Base-by-base conservation (phyloP, 2,113 vertebrate genomes). In the Heterotilapia buettikoferi region DNA sequence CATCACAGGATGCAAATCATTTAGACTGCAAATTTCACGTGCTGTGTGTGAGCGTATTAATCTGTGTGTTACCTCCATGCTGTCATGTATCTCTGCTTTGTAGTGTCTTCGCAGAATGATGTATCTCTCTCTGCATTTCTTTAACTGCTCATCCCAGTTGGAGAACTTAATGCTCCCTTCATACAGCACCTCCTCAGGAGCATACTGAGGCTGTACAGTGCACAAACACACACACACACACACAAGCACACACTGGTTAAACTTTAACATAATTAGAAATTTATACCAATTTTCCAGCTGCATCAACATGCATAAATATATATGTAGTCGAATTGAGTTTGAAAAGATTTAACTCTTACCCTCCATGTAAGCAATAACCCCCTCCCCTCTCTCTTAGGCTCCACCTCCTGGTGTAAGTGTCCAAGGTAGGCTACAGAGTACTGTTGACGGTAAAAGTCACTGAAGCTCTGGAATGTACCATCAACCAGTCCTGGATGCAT, bases 101-200 rank as follows among this genome's bases (percentile, higher is more conserved):
- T 97, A 97, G 92, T 97, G 95, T 4, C 95, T 96, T 83, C 94
- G 97, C 84, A 98, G 84, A 38, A 98, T 95, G 0, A 96, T 18
- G 0, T 97, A 97, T 96, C 97, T 96, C 85, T 98, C 98, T 93
- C 94, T 98, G 97, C 97, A 97, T 87, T 98, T 99, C 94, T 95
- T 98, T 68, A 97, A 88, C 63, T 98, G 98, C 79, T 98, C 98
- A 0, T 93, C 86, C 92, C 93, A 94, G 85, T 78, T 80, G 63
- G 90, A 98, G 82, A 94, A 83, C 53, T 94, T 91, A 7, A 97
- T 80, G 24, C 94, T 97, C 76, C 95, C 96, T 89, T 98, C 97
- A 0, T 97, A 98, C 24, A 99, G 54, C 57, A 97, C 90, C 1
- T 92, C 96, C 13, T 93, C 96, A 5, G 92, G 81, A 63, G 95